Conservation (phyloP, 2,113 vertebrate species). For the Melanotaenia duboulayi region DNA sequence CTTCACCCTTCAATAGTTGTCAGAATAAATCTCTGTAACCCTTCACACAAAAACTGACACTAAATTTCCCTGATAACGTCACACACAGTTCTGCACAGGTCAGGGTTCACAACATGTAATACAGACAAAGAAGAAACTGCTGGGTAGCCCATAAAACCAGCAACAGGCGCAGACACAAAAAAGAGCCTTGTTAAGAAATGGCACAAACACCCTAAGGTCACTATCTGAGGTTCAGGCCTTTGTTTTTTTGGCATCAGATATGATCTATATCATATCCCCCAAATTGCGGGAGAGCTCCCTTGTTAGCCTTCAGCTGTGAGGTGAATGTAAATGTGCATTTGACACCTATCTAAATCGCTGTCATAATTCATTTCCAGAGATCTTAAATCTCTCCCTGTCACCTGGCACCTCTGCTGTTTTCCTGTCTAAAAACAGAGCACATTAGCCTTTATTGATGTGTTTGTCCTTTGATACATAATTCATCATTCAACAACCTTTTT, state of each 20-base stretch:
- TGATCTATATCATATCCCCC: slow-evolving; percentile 76
- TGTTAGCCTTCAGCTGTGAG: slow-evolving; percentile 69
- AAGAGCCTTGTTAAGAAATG: slow-evolving; percentile 29
- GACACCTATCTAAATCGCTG: slow-evolving; percentile 82
- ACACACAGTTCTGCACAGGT: slow-evolving; percentile 16
- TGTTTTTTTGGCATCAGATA: slow-evolving; percentile 65
- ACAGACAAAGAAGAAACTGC: slow-evolving; percentile 28
- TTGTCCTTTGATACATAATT: slow-evolving; percentile 81
- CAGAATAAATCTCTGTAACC: slow-evolving; percentile 42
- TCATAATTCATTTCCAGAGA: slow-evolving; percentile 81
- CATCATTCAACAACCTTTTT: slow-evolving; percentile 60
- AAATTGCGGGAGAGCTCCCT: slow-evolving; percentile 71
- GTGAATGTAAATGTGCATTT: slow-evolving; percentile 80
- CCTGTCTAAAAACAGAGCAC: slow-evolving; percentile 73
- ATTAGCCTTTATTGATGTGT: slow-evolving; percentile 78
- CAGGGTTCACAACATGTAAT: slow-evolving; percentile 34
- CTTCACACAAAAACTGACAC: slow-evolving; percentile 39
- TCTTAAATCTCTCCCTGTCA: slow-evolving; percentile 79
- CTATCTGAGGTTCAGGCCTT: slow-evolving; percentile 48
- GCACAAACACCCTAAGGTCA: slow-evolving; percentile 59
- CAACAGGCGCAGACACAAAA: slow-evolving; percentile 22
- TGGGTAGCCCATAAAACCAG: slow-evolving; percentile 13
- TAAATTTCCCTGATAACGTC: slow-evolving; percentile 21
- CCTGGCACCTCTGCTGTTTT: slow-evolving; percentile 73
- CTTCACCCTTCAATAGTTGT: slow-evolving; percentile 1